Conservation (phyloP, 2,888 invertebrate genomes). For the Caenorhabditis afra region DNA sequence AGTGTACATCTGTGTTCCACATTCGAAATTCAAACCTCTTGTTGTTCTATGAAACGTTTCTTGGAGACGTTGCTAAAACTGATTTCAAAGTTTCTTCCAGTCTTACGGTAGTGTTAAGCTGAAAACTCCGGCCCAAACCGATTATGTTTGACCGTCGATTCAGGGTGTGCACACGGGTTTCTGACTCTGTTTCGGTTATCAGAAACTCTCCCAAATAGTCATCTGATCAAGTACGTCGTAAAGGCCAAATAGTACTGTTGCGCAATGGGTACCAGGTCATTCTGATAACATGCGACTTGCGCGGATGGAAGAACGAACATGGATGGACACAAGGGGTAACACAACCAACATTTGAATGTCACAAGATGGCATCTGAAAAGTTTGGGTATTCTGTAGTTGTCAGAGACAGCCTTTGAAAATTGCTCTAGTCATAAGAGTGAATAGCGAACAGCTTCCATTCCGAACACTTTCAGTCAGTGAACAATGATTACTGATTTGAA, state of each 20-base stretch:
- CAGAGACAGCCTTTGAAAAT: too few species aligned
- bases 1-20: too few species aligned
- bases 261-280: slow-evolving; percentile 48
- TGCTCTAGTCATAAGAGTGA: too few species aligned
- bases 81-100: not conserved
- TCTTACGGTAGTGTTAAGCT: slow-evolving; percentile 52
- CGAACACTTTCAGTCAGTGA: too few species aligned
- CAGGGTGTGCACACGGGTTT: slow-evolving; percentile 41
- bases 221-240: slow-evolving; percentile 29
- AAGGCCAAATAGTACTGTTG: slow-evolving; percentile 28
- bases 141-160: slow-evolving; percentile 47
- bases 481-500: too few species aligned
- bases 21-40: not conserved
- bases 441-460: too few species aligned
- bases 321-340: not conserved
- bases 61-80: slow-evolving; percentile 10
- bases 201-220: slow-evolving; percentile 14
- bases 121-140: slow-evolving; percentile 36
- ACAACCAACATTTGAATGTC: too few species aligned
- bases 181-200: slow-evolving; percentile 44
- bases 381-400: too few species aligned
- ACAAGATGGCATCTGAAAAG: too few species aligned
- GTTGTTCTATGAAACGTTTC: not conserved
- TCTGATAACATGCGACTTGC: slow-evolving; percentile 14
- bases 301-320: too few species aligned